Conservation (phyloP, 2,888 invertebrate genomes). For the Drosophila phalerata region DNA sequence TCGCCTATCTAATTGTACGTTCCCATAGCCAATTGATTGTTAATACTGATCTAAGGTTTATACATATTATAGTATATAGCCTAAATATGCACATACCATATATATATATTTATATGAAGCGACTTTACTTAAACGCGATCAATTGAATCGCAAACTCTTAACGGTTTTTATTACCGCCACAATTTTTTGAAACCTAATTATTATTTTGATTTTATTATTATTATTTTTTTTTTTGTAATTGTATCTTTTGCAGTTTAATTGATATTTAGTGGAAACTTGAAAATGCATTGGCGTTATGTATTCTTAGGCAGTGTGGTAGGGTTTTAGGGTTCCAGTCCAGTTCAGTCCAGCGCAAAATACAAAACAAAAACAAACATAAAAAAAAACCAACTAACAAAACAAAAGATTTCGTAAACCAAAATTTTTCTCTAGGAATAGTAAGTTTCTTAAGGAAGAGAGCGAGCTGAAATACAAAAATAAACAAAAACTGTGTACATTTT, state of each 20-base stretch:
- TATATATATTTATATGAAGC: conserved; percentile 28
- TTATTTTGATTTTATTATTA: conserved; percentile 5
- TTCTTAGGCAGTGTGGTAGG: conserved; percentile 60
- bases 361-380: conserved; percentile 3
- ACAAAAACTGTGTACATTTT: conserved; percentile 62
- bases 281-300: conserved; percentile 47
- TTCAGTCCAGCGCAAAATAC: conserved; percentile 38
- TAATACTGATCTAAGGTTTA: conserved; percentile 54
- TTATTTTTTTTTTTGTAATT: conserved; percentile 3
- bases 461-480: conserved; percentile 63
- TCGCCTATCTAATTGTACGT: conserved; percentile 64
- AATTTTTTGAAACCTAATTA: conserved; percentile 19
- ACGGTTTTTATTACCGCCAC: conserved; percentile 38
- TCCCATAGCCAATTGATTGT: conserved; percentile 77
- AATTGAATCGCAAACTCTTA: conserved; percentile 33
- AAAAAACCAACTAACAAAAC: conserved; percentile 6
- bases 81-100: conserved; percentile 19
- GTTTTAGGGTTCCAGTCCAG: conserved; percentile 59
- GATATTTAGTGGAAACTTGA: conserved; percentile 44
- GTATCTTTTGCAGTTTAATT: conserved; percentile 17
- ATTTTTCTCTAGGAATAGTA: conserved; percentile 68
- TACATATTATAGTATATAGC: conserved; percentile 24
- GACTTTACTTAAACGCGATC: conserved; percentile 49
- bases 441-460: conserved; percentile 56
- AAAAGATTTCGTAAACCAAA: conserved; percentile 71